phyloP scores from a whole-genome alignment of 2,113 vertebrate species.

The mouse (Mus musculus) region DNA sequence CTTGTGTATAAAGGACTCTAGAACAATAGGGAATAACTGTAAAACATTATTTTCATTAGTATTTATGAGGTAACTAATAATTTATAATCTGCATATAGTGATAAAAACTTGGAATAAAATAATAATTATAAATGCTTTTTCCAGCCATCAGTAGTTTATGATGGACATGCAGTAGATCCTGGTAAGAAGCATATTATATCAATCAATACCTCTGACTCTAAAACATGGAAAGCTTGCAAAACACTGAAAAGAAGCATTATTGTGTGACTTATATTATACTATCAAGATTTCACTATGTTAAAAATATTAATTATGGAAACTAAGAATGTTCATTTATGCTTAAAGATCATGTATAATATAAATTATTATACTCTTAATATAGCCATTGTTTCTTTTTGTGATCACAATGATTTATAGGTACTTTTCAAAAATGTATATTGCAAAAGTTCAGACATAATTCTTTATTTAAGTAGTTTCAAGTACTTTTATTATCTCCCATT shows the following conservation, averaged over 20 bases:
- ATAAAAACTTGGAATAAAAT: background rate
- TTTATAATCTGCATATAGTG: background rate
- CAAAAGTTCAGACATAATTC: background rate
- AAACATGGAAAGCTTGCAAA: background rate
- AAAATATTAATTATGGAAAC: slow-evolving; percentile 16
- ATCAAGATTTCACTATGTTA: slow-evolving; percentile 29
- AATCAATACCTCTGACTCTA: background rate
- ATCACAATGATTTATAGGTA: background rate
- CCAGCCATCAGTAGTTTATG: slow-evolving; percentile 54
- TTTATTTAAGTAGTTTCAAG: background rate
- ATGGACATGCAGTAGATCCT: slow-evolving; percentile 11
- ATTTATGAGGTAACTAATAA: slow-evolving; percentile 8
- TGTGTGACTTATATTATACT: background rate
- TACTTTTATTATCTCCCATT: background rate
- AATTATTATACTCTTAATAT: slow-evolving; percentile 26
- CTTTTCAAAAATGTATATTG: slow-evolving; percentile 16
- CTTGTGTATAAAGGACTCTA: background rate
- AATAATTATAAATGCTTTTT: slow-evolving; percentile 41
- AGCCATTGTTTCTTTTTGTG: slow-evolving; percentile 38
- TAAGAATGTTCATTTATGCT: slow-evolving; percentile 8
- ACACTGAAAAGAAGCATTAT: background rate
- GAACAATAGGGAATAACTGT: background rate
- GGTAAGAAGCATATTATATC: slow-evolving; percentile 43
- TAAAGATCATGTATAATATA: background rate
- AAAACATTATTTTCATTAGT: background rate